Evolutionary conservation across 1,140 invertebrate species (phyloP).

Genomic region (Ptiloglossa arizonensis): DNA sequence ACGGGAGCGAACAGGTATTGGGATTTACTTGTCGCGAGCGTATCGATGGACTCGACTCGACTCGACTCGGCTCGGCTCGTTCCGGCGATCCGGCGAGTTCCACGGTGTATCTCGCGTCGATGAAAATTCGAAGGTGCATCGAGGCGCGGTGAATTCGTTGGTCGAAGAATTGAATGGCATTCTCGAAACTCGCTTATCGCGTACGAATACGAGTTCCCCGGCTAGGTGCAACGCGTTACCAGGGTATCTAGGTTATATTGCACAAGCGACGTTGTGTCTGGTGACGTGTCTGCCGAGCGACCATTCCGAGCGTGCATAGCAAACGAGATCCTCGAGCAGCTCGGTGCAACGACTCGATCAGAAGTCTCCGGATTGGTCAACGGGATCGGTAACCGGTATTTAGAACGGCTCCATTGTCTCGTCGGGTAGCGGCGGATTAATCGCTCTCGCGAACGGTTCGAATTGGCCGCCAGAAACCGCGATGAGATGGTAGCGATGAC

Average conservation of each 20-base stretch:
- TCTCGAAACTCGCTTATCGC: constrained; percentile 6
- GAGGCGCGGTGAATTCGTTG: not conserved
- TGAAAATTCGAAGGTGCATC: too few relatives aligned
- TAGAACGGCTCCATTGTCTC: constrained; percentile 68
- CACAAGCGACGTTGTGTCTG: constrained; percentile 67
- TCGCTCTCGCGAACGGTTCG: constrained; percentile 40
- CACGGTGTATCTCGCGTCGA: too few relatives aligned
- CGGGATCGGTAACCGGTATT: constrained; percentile 59
- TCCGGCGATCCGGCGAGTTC: too few relatives aligned
- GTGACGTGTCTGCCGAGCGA: constrained; percentile 67
- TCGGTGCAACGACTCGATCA: constrained; percentile 21
- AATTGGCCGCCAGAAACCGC: constrained; percentile 14
- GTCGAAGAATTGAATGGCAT: constrained; percentile 39
- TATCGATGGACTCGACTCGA: too few relatives aligned
- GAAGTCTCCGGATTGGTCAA: constrained; percentile 54
- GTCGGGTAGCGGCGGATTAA: constrained; percentile 53
- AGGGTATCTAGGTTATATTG: constrained; percentile 65
- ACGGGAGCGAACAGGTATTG: too few relatives aligned
- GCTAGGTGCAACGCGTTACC: constrained; percentile 56
- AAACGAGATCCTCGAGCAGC: constrained; percentile 52
- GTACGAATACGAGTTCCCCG: constrained; percentile 6
- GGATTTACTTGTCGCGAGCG: too few relatives aligned
- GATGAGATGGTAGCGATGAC: constrained; percentile 31
- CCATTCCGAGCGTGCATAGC: constrained; percentile 45
- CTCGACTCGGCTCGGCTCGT: too few relatives aligned